phyloP scores from a whole-genome alignment of 1,140 invertebrate species.

The Manduca sexta region DNA sequence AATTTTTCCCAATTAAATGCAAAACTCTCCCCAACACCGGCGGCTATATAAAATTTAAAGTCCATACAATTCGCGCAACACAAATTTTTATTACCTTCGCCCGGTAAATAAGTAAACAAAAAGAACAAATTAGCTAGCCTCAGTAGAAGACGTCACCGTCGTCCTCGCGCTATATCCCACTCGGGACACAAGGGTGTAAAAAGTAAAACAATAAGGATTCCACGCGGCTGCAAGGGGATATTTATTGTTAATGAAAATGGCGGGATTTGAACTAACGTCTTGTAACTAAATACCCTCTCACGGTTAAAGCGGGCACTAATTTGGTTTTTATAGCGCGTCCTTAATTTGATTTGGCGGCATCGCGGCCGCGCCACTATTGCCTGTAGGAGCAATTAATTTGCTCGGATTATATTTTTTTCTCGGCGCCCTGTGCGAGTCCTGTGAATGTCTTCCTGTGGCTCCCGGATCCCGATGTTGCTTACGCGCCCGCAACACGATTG shows the following conservation, averaged over 20 bases:
- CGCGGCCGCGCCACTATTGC: constrained; percentile 66
- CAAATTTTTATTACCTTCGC: constrained; percentile 71
- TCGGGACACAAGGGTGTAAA: constrained; percentile 71
- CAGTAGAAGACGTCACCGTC: constrained; percentile 42
- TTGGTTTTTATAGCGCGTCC: constrained; percentile 74
- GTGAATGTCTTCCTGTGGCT: constrained; percentile 30
- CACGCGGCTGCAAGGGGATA: constrained; percentile 64
- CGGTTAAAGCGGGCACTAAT: constrained; percentile 74
- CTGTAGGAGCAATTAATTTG: constrained; percentile 72
- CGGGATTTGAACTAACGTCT: constrained; percentile 74
- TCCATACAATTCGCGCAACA: constrained; percentile 71
- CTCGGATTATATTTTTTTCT: constrained; percentile 73
- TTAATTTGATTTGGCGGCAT: constrained; percentile 75
- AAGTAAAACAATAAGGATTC: constrained; percentile 73
- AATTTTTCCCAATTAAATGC: constrained; percentile 72
- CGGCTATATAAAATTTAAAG: constrained; percentile 69
- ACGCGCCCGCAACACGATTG: constrained; percentile 40
- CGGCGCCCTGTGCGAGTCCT: constrained; percentile 42
- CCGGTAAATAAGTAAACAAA: constrained; percentile 68
- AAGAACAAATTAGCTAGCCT: constrained; percentile 65
- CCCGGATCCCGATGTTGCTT: constrained; percentile 25
- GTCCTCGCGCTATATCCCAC: constrained; percentile 39
- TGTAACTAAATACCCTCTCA: constrained; percentile 73
- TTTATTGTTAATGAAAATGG: constrained; percentile 75
- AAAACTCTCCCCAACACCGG: constrained; percentile 55